Evolutionary conservation across 2,113 vertebrate genomes (phyloP).

Genomic region (Ardeotis arabs): DNA sequence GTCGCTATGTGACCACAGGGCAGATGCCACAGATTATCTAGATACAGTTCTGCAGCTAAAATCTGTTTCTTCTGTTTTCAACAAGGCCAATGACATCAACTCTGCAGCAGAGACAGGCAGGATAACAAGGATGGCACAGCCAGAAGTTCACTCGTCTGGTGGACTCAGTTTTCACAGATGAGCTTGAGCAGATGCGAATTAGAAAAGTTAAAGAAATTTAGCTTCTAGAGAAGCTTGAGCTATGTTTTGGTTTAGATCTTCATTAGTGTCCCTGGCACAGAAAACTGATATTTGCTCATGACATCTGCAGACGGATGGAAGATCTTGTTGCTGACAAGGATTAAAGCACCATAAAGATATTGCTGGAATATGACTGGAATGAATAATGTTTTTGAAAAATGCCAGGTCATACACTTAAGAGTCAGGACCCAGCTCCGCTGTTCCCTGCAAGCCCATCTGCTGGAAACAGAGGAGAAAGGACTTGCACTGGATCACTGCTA

Average conservation of each 20-base stretch:
- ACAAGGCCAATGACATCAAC: background rate
- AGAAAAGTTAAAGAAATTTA: background rate
- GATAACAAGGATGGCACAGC: background rate
- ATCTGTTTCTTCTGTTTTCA: background rate
- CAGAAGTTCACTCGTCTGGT: background rate
- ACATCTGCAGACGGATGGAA: background rate
- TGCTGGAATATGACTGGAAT: background rate
- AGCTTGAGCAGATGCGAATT: background rate
- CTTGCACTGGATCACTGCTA: background rate
- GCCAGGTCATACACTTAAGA: background rate
- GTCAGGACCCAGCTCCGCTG: background rate
- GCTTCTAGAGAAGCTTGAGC: background rate
- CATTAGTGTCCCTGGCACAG: background rate
- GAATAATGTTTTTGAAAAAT: background rate
- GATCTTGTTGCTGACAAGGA: background rate
- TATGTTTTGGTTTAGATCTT: background rate
- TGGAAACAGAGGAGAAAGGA: background rate
- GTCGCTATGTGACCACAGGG: background rate
- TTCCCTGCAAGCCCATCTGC: background rate
- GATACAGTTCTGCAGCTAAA: background rate
- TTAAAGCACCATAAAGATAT: background rate
- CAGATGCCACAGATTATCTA: background rate
- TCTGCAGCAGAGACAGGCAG: background rate
- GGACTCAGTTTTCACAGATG: background rate
- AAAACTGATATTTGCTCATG: background rate